Evolutionary conservation across 1,140 invertebrate genomes (phyloP), one percentile per base, ranked within the genome.

Genomic region (Atopsyche davidsoni): DNA sequence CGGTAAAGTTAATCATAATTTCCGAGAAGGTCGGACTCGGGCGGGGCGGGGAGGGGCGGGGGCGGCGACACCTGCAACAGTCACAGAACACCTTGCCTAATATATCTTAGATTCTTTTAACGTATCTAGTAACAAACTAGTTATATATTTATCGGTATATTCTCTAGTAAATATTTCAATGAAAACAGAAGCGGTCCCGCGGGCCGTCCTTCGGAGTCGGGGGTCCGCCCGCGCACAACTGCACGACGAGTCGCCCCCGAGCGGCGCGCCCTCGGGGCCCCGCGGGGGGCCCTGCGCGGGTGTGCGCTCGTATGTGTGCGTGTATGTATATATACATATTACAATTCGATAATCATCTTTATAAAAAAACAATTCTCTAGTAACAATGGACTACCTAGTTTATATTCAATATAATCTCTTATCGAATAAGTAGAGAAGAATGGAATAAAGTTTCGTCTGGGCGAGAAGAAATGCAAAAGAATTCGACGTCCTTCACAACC

Each of bases 351-450:
- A 50, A 50, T 51, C 41, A 40, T 51, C 48, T 51, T 50, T 51
- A 51, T 51, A 51, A 43, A 51, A 58, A 54, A 58, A 58, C 51
- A 58, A 51, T 53, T 53, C 48, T 51, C 56, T 58, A 58, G 50
- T 58, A 58, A 58, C 56, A 58, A 58, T 54, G 51, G 50, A 51
- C 51, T 58, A 58, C 42, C 56, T 58, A 58, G 46, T 53, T 45
- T 28, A 17, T 39, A 39, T 34, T 34, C 16, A 42, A 50, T 50
- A 50, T 36, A 42, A 50, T 50, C 24, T 50, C 47, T 50, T 50
- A 50, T 17, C 43, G 22, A 19, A 42, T 50, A 50, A 53, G 43
- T 57, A 57, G 55, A 57, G 55, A 57, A 57, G 55, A 57, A 50
- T 57, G 45, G 50, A 44, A 41, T 45, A 57, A 50, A 50, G 44